Conservation (phyloP, 2,113 vertebrate genomes). For the Rhegmatorhina hoffmannsi region DNA sequence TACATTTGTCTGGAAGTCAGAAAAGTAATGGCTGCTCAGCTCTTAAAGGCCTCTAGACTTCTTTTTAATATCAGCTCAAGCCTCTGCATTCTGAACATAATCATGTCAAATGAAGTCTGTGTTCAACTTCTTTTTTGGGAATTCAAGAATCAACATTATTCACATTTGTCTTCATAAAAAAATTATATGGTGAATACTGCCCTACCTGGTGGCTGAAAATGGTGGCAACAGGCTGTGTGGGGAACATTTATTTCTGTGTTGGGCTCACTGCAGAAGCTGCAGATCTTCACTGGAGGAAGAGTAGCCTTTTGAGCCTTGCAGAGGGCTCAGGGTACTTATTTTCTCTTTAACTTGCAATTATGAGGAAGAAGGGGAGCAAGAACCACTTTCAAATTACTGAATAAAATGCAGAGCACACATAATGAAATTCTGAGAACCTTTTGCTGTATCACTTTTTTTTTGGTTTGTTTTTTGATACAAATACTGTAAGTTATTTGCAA, state of each 20-base stretch:
- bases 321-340: neutral
- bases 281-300: neutral
- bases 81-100: neutral
- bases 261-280: neutral
- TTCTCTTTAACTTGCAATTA: neutral
- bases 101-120: neutral
- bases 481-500: neutral
- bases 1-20: neutral
- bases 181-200: neutral
- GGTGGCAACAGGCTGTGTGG: no score
- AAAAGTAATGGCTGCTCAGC: neutral
- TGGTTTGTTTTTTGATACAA: neutral
- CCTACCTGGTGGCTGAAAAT: neutral
- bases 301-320: neutral
- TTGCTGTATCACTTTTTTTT: neutral
- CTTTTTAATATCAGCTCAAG: neutral
- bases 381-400: neutral
- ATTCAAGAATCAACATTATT: neutral
- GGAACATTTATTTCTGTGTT: neutral
- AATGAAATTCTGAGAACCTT: neutral
- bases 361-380: neutral
- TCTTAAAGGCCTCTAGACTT: neutral
- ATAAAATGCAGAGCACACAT: neutral
- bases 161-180: neutral
- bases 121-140: neutral